Evolutionary conservation across 2,888 invertebrate genomes (phyloP), one percentile per base, ranked within the genome.

Genomic region (Petrophora chlorosata): DNA sequence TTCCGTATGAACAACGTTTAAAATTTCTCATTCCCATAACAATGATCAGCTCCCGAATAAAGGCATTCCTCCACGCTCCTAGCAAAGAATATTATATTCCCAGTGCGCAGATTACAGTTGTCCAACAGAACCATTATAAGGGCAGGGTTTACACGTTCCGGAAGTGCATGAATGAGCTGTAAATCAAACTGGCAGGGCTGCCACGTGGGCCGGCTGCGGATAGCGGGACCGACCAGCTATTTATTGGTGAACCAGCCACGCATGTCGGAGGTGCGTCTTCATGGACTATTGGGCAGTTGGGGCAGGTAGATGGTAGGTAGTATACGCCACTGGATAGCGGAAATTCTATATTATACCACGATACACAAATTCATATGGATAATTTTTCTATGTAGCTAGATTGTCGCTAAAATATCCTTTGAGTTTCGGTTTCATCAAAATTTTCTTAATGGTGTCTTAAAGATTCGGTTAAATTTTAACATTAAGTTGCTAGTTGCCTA

Each of bases 141-240:
- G 35, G 23, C 13, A 15, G 35, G 14, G 15, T 8, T 15, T 23
- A 5, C 13, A 14, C 13, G 23, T 23, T 38, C 29, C 28, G 41
- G 32, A 33, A 33, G 30, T 41, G 17, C 12, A 17, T 34, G 33
- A 42, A 42, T 33, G 33, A 26, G 33, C 14, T n/a, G 16, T 42
- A 42, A 42, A 42, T 42, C 42, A 34, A 17, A 33, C n/a, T n/a
- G n/a, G n/a, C n/a, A n/a, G n/a, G 7, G 40, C n/a, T 17, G 30
- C 26, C 33, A 42, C 32, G 42, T 42, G 39, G 29, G 39, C 5
- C 13, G 29, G 39, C 5, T 19, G 23, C 7, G 16, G 10, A 7
- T 38, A 29, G 38, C 38, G 29, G 28, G 28, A 29, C 38, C 28
- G 19, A 12, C 5, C 3, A 19, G 19, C 5, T 19, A 19, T 19